phyloP scores from a whole-genome alignment of 1,140 invertebrate species.

The Popillia japonica region DNA sequence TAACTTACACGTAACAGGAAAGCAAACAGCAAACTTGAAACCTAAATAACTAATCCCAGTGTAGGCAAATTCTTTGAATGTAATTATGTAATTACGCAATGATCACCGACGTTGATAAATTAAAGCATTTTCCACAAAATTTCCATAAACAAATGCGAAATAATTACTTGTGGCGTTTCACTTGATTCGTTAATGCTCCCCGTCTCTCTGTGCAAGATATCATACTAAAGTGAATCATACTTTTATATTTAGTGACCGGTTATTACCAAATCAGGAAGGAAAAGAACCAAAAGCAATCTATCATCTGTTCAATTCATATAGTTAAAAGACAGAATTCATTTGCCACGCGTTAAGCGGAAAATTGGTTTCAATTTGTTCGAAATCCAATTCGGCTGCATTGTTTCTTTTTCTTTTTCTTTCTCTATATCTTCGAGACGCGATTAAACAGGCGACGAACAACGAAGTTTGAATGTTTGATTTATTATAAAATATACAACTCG shows the following conservation, averaged over 20 bases:
- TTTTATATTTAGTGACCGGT: background rate
- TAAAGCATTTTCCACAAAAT: too few species aligned
- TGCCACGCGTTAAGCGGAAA: conserved; percentile 9
- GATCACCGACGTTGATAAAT: too few species aligned
- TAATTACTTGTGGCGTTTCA: background rate
- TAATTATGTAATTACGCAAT: too few species aligned
- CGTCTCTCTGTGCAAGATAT: background rate
- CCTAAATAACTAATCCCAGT: too few species aligned
- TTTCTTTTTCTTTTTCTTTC: background rate
- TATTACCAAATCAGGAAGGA: conserved; percentile 13
- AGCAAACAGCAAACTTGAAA: too few species aligned
- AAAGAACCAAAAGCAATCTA: background rate
- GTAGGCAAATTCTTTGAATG: too few species aligned
- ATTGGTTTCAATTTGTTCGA: conserved; percentile 2
- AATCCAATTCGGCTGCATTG: conserved; percentile 1
- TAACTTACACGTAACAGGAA: too few species aligned
- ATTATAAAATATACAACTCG: conserved; percentile 25
- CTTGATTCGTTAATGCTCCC: background rate
- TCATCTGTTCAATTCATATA: background rate
- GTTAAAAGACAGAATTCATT: background rate
- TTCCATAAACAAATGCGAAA: background rate
- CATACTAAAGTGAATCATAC: background rate
- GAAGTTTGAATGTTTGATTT: conserved; percentile 27
- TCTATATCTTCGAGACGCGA: background rate
- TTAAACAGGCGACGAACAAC: background rate